Evolutionary conservation across 2,888 invertebrate genomes (phyloP).

Genomic region (Ceratothoa steindachneri): DNA sequence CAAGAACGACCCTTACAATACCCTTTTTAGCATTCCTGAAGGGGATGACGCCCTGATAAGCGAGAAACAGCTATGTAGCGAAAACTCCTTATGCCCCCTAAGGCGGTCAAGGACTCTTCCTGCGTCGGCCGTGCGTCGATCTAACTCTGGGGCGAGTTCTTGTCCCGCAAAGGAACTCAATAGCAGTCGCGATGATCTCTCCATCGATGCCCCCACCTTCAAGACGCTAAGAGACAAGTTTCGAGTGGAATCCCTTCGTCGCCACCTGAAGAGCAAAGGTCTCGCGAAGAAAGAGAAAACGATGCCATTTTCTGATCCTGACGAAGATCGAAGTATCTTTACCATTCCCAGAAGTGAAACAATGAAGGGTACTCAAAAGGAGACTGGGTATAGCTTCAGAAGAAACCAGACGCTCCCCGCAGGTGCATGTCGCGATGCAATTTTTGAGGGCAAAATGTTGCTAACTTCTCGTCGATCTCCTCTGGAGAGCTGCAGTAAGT

Average conservation of each 20-base stretch:
- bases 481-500: too few relatives aligned
- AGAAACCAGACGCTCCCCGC: not conserved
- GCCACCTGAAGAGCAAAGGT: not conserved
- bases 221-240: not conserved
- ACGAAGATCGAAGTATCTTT: not conserved
- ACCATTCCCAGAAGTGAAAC: not conserved
- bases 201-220: not conserved
- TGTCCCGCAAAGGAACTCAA: not conserved
- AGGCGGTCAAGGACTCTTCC: not conserved
- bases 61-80: not conserved
- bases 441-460: not conserved
- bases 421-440: not conserved
- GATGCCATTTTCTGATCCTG: too few relatives aligned
- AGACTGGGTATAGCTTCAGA: not conserved
- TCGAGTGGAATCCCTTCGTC: not conserved
- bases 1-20: not conserved
- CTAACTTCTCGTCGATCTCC: not conserved
- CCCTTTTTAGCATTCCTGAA: constrained; percentile 1
- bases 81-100: not conserved
- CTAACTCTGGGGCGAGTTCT: not conserved
- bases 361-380: not conserved
- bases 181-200: constrained; percentile 3
- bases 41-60: not conserved
- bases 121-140: constrained; percentile 1
- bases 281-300: not conserved